Base-by-base conservation (phyloP, 2,113 vertebrate genomes). In the Paraplagusia blochii region DNA sequence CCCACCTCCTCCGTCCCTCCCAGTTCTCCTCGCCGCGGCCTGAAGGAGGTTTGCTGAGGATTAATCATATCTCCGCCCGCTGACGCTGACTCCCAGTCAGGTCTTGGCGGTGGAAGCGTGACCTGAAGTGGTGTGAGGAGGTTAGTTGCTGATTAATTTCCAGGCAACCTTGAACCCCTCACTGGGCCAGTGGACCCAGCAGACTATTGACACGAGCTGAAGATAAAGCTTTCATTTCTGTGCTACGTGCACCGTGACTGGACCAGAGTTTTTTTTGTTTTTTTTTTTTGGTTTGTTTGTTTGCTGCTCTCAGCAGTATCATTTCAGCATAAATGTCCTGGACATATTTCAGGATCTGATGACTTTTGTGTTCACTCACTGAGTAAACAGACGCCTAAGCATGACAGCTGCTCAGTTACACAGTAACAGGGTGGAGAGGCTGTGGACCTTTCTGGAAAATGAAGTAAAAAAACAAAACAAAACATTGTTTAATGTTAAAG, bases 161-260 rank as follows among this genome's bases (percentile, higher is more conserved):
- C 53, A 58, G 53, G 72, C 82, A 86, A 86, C 89, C 90, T 91
- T 91, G 89, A 89, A 88, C 88, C 84, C 59, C 50, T 77, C 75
- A 77, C 62, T 73, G 53, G 88, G 83, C 68, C 86, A 84, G 82
- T 90, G 90, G 87, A 90, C 90, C 80, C 80, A 70, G 76, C 86
- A 85, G 75, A 84, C 84, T 91, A 77, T 91, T 89, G 89, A 90
- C 90, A 70, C 83, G 88, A 70, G 84, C 75, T 84, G 81, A 72
- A 90, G 90, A 90, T 90, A 90, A 89, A 86, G 72, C 71, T 49
- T 63, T 64, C 73, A 74, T 79, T 85, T 86, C 72, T 64, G 68
- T 52, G 52, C 65, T 71, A 63, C 18, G 45, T 81, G 76, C 69
- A 53, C 56, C 55, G 39, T 71, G 66, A 60, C 74, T 12, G 1